phyloP scores from a whole-genome alignment of 2,888 invertebrate genomes.

The Philaethria dido region DNA sequence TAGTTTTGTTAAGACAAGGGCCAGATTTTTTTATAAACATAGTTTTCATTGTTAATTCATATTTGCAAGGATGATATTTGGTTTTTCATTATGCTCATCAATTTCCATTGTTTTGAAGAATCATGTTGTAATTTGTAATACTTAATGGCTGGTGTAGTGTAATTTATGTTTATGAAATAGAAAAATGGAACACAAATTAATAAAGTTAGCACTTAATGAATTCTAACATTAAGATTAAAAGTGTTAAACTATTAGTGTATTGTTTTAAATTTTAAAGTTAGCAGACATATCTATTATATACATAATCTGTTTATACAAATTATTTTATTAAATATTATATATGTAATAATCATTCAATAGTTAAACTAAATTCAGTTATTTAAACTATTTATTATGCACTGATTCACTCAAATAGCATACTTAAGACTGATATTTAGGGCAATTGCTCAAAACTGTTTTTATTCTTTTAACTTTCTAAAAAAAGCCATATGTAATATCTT shows the following conservation, averaged over 20 bases:
- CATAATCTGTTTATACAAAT: too few relatives aligned
- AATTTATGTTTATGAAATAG: not conserved
- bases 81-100: not conserved
- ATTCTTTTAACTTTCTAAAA: too few relatives aligned
- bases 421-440: too few relatives aligned
- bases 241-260: not conserved
- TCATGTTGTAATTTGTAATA: conserved; percentile 2
- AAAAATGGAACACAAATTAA: not conserved
- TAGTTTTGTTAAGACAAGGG: not conserved
- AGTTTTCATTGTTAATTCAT: not conserved
- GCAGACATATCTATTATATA: too few relatives aligned
- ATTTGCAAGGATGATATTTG: not conserved
- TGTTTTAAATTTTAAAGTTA: not conserved
- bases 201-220: not conserved
- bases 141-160: not conserved
- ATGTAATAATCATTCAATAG: too few relatives aligned
- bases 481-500: not conserved
- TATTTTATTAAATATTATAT: too few relatives aligned
- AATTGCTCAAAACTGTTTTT: too few relatives aligned
- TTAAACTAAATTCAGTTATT: not conserved
- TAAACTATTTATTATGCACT: not conserved
- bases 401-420: not conserved
- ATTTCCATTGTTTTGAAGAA: conserved; percentile 15
- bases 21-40: not conserved
- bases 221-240: not conserved